phyloP scores from a whole-genome alignment of 2,888 invertebrate genomes.

The Epinotia demarniana region DNA sequence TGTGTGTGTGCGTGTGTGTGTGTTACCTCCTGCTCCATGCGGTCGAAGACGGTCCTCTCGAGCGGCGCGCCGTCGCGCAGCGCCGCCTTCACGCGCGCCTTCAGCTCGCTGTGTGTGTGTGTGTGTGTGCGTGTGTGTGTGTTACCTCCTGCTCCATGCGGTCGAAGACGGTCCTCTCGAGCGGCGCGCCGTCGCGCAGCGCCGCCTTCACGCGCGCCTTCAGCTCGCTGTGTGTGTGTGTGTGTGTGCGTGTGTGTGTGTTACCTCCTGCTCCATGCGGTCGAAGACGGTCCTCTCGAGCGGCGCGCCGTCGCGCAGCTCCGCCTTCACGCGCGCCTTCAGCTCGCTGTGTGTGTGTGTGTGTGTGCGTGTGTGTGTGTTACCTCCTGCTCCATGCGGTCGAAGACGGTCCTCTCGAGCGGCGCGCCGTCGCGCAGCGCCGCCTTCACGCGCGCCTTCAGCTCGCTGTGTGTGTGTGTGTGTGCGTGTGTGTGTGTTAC shows the following conservation, averaged over 20 bases:
- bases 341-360: slow-evolving; percentile 84
- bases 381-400: slow-evolving; percentile 91
- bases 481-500: slow-evolving; percentile 55
- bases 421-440: slow-evolving; percentile 88
- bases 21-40: slow-evolving; percentile 89
- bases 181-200: slow-evolving; percentile 88
- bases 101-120: slow-evolving; percentile 86
- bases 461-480: slow-evolving; percentile 74
- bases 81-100: slow-evolving; percentile 90
- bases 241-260: background rate
- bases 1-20: background rate
- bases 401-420: slow-evolving; percentile 92
- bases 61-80: slow-evolving; percentile 88
- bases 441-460: slow-evolving; percentile 90
- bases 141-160: slow-evolving; percentile 89
- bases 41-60: slow-evolving; percentile 93
- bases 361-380: background rate
- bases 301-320: slow-evolving; percentile 88
- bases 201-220: slow-evolving; percentile 90
- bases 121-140: background rate
- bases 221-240: slow-evolving; percentile 84
- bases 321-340: slow-evolving; percentile 90
- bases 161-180: slow-evolving; percentile 93
- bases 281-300: slow-evolving; percentile 93
- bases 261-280: slow-evolving; percentile 90